These are phyloP conservation scores for Chlamydotis undulata DNA, from an alignment of 2,113 vertebrate species.

Conservation along the genomic window DNA sequence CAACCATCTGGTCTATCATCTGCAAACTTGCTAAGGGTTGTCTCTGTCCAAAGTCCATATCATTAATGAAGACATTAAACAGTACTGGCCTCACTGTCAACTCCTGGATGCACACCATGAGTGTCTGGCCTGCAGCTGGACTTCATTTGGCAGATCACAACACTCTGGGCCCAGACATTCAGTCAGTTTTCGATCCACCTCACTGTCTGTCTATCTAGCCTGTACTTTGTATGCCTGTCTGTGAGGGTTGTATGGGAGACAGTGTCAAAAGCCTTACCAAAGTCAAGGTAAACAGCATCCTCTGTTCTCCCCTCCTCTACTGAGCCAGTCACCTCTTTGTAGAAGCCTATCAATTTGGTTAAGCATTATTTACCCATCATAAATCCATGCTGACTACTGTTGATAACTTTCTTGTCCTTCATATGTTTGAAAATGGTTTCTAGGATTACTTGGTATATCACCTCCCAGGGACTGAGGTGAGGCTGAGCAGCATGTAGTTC, in stretches of 20 bases:
- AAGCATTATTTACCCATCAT: background rate
- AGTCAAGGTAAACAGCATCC: background rate
- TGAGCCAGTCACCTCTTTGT: background rate
- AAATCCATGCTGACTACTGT: background rate
- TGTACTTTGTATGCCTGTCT: background rate
- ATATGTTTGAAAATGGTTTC: background rate
- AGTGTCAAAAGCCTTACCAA: background rate
- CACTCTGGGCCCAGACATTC: no score
- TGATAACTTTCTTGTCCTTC: background rate
- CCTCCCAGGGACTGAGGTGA: background rate
- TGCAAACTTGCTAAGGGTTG: no score
- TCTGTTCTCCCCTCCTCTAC: background rate
- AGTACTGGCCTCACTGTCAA: no score
- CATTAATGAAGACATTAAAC: no score
- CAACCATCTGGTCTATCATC: no score
- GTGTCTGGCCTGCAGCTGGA: no score
- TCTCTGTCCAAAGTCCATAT: no score
- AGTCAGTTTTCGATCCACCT: background rate
- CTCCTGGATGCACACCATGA: no score
- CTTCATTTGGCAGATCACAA: no score
- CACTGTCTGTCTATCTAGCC: background rate
- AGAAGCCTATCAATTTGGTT: background rate
- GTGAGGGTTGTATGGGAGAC: background rate
- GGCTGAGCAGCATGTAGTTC: background rate
- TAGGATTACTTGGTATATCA: background rate